Conservation (phyloP, 2,113 vertebrate species). For the Diglossa brunneiventris region DNA sequence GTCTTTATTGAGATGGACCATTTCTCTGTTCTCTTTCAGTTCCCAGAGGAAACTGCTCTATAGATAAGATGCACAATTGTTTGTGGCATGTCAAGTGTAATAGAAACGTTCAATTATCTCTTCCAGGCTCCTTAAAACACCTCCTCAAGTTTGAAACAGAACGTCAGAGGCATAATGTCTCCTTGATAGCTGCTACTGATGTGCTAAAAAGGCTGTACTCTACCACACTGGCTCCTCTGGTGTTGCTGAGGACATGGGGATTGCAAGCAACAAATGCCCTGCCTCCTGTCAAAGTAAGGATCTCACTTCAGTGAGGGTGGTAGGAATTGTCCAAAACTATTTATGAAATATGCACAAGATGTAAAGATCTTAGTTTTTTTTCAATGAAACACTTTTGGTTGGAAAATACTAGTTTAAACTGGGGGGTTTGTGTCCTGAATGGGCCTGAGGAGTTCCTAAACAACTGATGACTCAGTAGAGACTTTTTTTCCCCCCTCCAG, state of each 20-base stretch:
- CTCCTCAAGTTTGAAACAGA: slow-evolving; percentile 90
- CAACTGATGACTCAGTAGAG: not conserved
- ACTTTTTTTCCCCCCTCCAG: not conserved
- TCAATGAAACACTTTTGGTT: not conserved
- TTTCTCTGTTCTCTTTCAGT: not conserved
- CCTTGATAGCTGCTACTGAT: slow-evolving; percentile 88
- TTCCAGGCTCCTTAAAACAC: slow-evolving; percentile 87
- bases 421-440: not conserved
- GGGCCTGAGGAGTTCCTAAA: not conserved
- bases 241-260: slow-evolving; percentile 90
- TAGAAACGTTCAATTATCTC: not conserved
- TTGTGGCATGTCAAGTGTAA: not conserved
- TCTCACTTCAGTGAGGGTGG: not conserved
- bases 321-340: not conserved
- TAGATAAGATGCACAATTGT: not conserved
- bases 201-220: slow-evolving; percentile 92
- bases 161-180: slow-evolving; percentile 90
- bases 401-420: not conserved
- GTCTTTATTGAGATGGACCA: not conserved
- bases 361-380: not conserved
- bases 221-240: slow-evolving; percentile 80
- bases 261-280: slow-evolving; percentile 91
- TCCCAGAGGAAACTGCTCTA: not conserved
- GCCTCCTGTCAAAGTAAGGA: slow-evolving; percentile 85
- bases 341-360: not conserved